phyloP scores from a whole-genome alignment of 1,140 invertebrate species.

The Drosophila varians region DNA sequence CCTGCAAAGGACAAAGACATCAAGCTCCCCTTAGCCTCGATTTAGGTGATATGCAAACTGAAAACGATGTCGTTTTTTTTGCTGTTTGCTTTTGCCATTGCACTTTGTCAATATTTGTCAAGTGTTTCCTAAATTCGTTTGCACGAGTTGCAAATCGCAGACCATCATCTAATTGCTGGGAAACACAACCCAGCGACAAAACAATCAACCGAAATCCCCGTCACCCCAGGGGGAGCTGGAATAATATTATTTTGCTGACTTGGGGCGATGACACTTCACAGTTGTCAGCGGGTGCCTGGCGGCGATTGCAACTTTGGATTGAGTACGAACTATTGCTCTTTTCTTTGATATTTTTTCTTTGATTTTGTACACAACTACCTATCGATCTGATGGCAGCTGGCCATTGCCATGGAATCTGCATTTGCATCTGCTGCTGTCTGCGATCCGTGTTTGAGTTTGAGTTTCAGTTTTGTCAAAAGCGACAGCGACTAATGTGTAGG shows the following conservation, averaged over 20 bases:
- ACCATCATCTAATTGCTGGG: constrained; percentile 69
- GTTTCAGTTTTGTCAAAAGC: constrained; percentile 55
- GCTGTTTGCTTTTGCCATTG: constrained; percentile 20
- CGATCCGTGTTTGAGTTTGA: constrained; percentile 20
- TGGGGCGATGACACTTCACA: constrained; percentile 68
- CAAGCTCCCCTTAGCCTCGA: too few relatives aligned
- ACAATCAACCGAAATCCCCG: constrained; percentile 52
- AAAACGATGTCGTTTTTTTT: background rate
- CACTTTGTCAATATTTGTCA: constrained; percentile 52
- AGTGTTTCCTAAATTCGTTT: constrained; percentile 60
- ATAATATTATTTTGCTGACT: constrained; percentile 66
- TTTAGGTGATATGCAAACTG: too few relatives aligned
- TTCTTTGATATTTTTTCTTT: background rate
- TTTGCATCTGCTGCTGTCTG: constrained; percentile 8
- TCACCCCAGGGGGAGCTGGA: constrained; percentile 26
- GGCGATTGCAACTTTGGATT: constrained; percentile 41
- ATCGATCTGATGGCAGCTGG: constrained; percentile 28
- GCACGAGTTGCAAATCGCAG: constrained; percentile 66
- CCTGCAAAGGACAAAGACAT: background rate
- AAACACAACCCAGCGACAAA: constrained; percentile 48
- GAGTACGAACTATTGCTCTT: constrained; percentile 15
- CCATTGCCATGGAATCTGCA: constrained; percentile 22
- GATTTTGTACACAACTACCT: constrained; percentile 24
- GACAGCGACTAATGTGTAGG: constrained; percentile 43
- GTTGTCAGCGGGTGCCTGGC: constrained; percentile 29